Evolutionary conservation across 1,140 invertebrate species (phyloP).

Genomic region (Heliconius hewitsoni): DNA sequence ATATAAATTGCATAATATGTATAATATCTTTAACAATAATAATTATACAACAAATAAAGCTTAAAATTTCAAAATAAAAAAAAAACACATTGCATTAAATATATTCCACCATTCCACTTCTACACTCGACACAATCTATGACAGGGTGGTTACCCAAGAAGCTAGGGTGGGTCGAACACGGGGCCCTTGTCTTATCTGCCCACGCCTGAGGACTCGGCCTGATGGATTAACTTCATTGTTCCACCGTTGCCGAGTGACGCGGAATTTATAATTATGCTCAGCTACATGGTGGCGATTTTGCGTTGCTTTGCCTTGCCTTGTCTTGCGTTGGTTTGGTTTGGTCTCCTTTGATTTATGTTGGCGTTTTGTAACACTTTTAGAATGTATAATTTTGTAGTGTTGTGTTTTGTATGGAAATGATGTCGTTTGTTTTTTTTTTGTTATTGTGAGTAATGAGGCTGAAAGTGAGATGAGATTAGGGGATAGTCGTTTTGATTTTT

Average conservation of each 20-base stretch:
- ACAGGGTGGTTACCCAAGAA: slow-evolving; percentile 65
- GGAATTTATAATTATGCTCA: slow-evolving; percentile 77
- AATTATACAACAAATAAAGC: no score
- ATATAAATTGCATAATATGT: no score
- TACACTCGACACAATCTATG: slow-evolving; percentile 35
- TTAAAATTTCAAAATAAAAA: no score
- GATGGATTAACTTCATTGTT: slow-evolving; percentile 82
- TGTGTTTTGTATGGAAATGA: no score
- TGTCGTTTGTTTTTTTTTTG: no score
- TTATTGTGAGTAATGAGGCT: no score
- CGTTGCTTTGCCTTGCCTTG: slow-evolving; percentile 32
- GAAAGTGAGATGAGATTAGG: no score
- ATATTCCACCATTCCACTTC: not conserved
- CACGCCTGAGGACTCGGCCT: slow-evolving; percentile 69
- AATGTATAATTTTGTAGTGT: not conserved
- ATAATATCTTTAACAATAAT: no score
- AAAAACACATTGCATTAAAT: no score
- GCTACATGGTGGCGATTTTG: slow-evolving; percentile 53
- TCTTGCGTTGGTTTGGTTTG: slow-evolving; percentile 33
- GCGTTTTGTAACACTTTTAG: slow-evolving; percentile 28
- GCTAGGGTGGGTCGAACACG: slow-evolving; percentile 59
- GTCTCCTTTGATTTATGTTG: slow-evolving; percentile 31
- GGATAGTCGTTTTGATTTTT: no score
- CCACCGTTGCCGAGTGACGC: slow-evolving; percentile 69
- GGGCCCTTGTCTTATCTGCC: slow-evolving; percentile 75